Evolutionary conservation across 1,140 invertebrate genomes (phyloP), one percentile per base, ranked within the genome.

Genomic region (Macrotrachela quadricornifera): DNA sequence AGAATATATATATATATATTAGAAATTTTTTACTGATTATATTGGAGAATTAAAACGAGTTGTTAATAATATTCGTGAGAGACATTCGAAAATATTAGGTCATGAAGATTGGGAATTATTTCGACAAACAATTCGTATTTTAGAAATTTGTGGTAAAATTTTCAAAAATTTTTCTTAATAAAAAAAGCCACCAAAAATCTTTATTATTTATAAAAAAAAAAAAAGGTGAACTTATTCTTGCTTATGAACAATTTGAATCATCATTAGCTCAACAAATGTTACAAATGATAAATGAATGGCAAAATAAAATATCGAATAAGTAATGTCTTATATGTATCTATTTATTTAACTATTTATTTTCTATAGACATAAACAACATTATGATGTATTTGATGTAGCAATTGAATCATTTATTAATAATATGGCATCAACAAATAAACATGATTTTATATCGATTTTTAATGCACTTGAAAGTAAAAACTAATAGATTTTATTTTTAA

Each of bases 51-150:
- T 69, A 42, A 58, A 61, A 0, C 51, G 67, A 21, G 66, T 69
- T 6, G 54, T 69, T 21, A 57, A 57, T 10, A 69, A 69, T 57
- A 62, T 69, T 14, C 54, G 61, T 17, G 67, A 68, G 52, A 69
- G 67, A 49, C 21, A 30, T 30, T 66, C 62, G 57, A 58, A 58
- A 38, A 58, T 54, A 6, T 46, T 55, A 8, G 64, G 65, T 18
- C 42, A 49, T 9, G 67, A 72, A 46, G 65, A 69, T 49, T 73
- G 71, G 71, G 59, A 64, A 11, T 49, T 66, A 43, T 71, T 73
- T 52, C 71, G 72, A 50, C 65, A 70, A 42, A 62, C 65, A 11
- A 60, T 73, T 10, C 58, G 64, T 16, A 60, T 66, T 15, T 65
- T 71, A 38, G 70, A 73, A 56, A 66, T 62, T 3, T 62, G 62